Conservation (phyloP, 2,113 vertebrate genomes). For the Pyrgilauda ruficollis region DNA sequence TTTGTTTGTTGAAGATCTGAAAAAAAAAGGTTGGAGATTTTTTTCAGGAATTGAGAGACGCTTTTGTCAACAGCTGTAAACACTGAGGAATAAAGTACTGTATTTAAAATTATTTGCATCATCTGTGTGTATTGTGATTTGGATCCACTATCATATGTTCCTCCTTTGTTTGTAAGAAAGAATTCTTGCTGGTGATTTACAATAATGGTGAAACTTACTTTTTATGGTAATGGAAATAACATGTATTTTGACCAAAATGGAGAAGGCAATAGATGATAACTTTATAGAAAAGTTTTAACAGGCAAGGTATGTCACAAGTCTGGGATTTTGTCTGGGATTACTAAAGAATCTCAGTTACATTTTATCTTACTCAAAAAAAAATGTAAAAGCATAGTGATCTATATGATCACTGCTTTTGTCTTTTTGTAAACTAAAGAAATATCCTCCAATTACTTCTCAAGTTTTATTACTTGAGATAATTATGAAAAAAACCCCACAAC, state of each 20-base stretch:
- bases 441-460: neutral
- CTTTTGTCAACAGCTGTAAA: slow-evolving; percentile 42
- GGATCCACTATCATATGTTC: neutral
- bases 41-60: slow-evolving; percentile 10
- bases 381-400: neutral
- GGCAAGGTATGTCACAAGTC: neutral
- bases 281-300: neutral
- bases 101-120: neutral
- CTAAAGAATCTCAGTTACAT: neutral
- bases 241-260: neutral
- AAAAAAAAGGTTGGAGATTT: neutral
- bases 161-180: neutral
- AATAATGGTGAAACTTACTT: neutral
- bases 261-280: neutral
- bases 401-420: neutral
- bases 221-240: neutral
- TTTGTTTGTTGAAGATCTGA: neutral
- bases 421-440: neutral
- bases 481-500: neutral
- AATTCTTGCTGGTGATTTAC: neutral
- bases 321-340: neutral
- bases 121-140: neutral
- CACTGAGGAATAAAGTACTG: slow-evolving; percentile 56
- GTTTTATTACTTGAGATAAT: neutral
- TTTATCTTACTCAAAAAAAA: neutral